Evolutionary conservation across 2,113 vertebrate species (phyloP).

Genomic region (Sinocyclocheilus grahami): DNA sequence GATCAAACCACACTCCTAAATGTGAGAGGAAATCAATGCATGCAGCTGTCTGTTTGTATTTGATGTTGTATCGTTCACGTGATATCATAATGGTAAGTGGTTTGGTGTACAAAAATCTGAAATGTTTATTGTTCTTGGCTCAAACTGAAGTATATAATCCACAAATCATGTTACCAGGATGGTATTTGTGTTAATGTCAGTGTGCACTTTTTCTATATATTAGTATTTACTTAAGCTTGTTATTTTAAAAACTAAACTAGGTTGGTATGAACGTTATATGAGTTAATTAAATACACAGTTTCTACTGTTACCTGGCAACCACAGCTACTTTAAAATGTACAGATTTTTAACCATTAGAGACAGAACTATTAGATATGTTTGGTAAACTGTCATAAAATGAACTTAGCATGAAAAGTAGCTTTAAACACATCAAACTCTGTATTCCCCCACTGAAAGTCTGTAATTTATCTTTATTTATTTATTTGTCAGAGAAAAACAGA

Average conservation of each 20-base stretch:
- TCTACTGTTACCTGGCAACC: not conserved
- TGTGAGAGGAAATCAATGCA: conserved; percentile 30
- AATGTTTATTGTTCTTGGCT: not conserved
- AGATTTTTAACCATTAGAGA: not conserved
- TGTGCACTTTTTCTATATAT: not conserved
- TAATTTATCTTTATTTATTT: not conserved
- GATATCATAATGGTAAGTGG: conserved; percentile 19
- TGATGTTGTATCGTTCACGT: not conserved
- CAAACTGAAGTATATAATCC: not conserved
- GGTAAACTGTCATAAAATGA: not conserved
- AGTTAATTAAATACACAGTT: not conserved
- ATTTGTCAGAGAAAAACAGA: too few relatives aligned
- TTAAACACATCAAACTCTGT: not conserved
- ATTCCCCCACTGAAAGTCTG: not conserved
- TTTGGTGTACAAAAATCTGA: not conserved
- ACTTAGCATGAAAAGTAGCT: not conserved
- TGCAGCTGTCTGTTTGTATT: conserved; percentile 11
- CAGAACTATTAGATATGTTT: not conserved
- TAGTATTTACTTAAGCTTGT: not conserved
- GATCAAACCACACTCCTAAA: conserved; percentile 41
- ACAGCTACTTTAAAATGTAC: too few relatives aligned
- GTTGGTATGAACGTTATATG: not conserved
- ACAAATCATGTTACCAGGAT: not conserved
- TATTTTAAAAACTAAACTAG: not conserved
- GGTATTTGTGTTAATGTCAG: not conserved